Conservation (phyloP, 2,797 vertebrate species). For the Schizopygopsis pylzovi region DNA sequence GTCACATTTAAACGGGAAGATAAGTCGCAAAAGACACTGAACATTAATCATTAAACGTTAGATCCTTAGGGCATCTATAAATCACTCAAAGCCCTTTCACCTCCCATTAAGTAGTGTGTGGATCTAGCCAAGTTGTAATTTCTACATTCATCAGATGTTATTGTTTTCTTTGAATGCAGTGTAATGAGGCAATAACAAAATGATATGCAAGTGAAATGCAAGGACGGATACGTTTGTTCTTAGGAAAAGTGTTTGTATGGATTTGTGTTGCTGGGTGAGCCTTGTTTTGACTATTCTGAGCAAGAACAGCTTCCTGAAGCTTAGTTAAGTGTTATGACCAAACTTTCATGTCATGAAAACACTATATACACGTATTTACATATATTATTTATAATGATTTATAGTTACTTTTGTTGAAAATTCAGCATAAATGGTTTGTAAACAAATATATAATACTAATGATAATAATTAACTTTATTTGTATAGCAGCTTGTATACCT, state of each 20-base stretch:
- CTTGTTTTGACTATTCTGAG: background rate
- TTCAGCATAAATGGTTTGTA: background rate
- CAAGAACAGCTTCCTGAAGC: background rate
- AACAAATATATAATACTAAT: background rate
- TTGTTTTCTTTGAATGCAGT: constrained; percentile 37
- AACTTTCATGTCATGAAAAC: background rate
- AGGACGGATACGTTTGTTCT: background rate
- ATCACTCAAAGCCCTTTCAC: constrained; percentile 43
- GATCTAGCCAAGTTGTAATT: constrained; percentile 28
- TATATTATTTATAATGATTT: background rate
- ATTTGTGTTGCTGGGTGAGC: background rate
- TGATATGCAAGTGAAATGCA: background rate
- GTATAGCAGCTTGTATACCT: background rate
- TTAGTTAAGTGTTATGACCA: background rate
- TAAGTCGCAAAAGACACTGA: constrained; percentile 38
- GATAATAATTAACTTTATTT: background rate
- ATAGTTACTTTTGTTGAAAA: background rate
- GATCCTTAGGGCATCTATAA: constrained; percentile 46
- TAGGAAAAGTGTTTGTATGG: background rate
- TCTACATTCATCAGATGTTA: constrained; percentile 3
- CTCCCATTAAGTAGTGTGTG: constrained; percentile 5
- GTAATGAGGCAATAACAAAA: constrained; percentile 23
- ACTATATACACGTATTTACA: background rate
- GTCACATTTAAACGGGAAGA: constrained; percentile 33
- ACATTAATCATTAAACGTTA: constrained; percentile 53